phyloP scores from a whole-genome alignment of 1,140 invertebrate species.

The Drosophila lowei region DNA sequence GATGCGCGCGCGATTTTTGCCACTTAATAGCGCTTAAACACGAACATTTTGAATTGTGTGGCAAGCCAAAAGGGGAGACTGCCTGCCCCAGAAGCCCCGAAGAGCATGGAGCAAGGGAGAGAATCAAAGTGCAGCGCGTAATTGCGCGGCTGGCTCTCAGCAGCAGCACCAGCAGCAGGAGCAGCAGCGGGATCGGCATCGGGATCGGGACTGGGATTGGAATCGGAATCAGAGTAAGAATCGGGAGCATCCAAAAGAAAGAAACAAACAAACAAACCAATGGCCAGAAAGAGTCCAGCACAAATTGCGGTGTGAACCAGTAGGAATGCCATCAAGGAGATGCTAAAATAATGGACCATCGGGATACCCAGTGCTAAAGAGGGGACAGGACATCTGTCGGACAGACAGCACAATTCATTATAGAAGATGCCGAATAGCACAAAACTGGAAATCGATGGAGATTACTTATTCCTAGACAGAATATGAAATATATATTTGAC shows the following conservation, averaged over 20 bases:
- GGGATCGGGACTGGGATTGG: not conserved
- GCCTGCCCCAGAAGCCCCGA: slow-evolving; percentile 4
- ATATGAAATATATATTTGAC: no score
- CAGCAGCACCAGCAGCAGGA: slow-evolving; percentile 42
- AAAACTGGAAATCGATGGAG: no score
- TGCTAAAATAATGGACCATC: not conserved
- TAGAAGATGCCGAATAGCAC: no score
- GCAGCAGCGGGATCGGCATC: slow-evolving; percentile 20
- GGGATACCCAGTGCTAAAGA: slow-evolving; percentile 29
- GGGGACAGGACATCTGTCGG: slow-evolving; percentile 12
- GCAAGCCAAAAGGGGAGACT: slow-evolving; percentile 4
- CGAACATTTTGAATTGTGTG: slow-evolving; percentile 82
- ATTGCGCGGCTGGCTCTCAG: slow-evolving; percentile 53
- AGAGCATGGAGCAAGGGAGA: slow-evolving; percentile 16
- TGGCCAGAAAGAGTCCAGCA: slow-evolving; percentile 32
- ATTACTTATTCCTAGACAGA: no score
- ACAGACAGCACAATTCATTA: no score
- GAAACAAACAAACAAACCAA: slow-evolving; percentile 62
- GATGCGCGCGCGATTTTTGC: slow-evolving; percentile 80
- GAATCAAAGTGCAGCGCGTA: slow-evolving; percentile 78
- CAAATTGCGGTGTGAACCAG: slow-evolving; percentile 77
- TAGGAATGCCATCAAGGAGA: slow-evolving; percentile 18
- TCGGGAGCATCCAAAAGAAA: slow-evolving; percentile 38
- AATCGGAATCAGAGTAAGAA: not conserved
- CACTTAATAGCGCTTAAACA: slow-evolving; percentile 83